Conservation (phyloP, 35 echinoderm and acorn worm species). For the Diadema setosum region DNA sequence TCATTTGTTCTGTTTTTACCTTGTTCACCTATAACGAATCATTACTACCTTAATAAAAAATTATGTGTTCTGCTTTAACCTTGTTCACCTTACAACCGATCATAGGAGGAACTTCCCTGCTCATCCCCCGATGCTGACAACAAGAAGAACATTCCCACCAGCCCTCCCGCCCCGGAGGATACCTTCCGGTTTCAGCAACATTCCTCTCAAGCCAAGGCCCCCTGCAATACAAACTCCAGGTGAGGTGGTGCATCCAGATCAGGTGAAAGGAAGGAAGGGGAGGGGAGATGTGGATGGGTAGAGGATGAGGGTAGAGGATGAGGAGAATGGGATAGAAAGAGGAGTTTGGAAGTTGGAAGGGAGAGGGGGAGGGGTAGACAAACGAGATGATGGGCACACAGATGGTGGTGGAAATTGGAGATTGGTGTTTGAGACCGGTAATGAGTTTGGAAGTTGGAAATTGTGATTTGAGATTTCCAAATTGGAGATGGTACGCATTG, state of each 20-base stretch:
- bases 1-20: no score
- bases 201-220: constrained; percentile 59
- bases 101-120: constrained; percentile 31
- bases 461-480: no score
- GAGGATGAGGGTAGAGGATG: background rate
- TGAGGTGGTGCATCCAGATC: no score
- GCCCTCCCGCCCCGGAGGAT: constrained; percentile 67
- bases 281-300: background rate
- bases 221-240: constrained; percentile 56
- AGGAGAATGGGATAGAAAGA: background rate
- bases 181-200: constrained; percentile 52
- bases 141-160: constrained; percentile 86
- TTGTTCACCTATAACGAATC: no score
- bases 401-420: background rate
- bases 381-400: background rate
- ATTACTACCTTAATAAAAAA: no score
- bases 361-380: background rate
- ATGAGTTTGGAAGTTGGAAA: no score
- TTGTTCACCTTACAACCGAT: no score
- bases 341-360: no score
- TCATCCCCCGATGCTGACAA: constrained; percentile 71
- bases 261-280: background rate
- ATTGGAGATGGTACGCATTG: no score
- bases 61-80: no score
- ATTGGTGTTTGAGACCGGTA: no score